Conservation (phyloP, 2,888 invertebrate species). For the Liopterus haemorrhoidalis region DNA sequence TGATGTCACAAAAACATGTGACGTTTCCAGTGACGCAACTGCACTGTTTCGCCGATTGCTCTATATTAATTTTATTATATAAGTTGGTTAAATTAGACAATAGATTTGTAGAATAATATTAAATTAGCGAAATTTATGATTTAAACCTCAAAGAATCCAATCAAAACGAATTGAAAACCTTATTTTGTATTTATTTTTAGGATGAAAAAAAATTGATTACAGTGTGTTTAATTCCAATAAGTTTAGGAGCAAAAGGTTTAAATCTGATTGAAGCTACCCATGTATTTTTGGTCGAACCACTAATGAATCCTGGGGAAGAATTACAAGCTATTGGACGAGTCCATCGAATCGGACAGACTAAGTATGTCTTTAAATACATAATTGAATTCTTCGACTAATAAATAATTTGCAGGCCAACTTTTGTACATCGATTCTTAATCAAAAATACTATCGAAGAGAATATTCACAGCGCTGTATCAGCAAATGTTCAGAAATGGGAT, state of each 20-base stretch:
- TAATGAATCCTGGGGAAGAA: slow-evolving; percentile 66
- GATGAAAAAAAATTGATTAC: slow-evolving; percentile 45
- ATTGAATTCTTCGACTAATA: slow-evolving; percentile 3
- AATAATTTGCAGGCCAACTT: slow-evolving; percentile 50
- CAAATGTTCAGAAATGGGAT: slow-evolving; percentile 45
- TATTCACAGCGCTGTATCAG: slow-evolving; percentile 50
- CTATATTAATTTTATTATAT: too few species aligned
- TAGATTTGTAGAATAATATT: too few species aligned
- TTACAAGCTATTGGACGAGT: slow-evolving; percentile 72
- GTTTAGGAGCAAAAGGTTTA: slow-evolving; percentile 68
- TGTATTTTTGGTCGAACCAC: slow-evolving; percentile 68
- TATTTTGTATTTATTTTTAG: slow-evolving; percentile 38
- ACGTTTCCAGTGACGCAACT: too few species aligned
- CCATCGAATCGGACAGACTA: slow-evolving; percentile 73
- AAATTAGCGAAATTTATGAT: too few species aligned
- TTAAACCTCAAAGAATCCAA: not conserved
- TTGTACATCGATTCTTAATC: slow-evolving; percentile 66
- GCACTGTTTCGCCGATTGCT: too few species aligned
- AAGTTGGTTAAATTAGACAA: too few species aligned
- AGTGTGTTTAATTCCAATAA: slow-evolving; percentile 61
- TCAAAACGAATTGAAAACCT: slow-evolving; percentile 5
- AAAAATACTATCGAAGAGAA: slow-evolving; percentile 65
- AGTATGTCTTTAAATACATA: slow-evolving; percentile 41
- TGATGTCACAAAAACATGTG: too few species aligned
- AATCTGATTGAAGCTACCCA: slow-evolving; percentile 75